Evolutionary conservation across 2,113 vertebrate species (phyloP).

Genomic region (Dipodomys ordii): DNA sequence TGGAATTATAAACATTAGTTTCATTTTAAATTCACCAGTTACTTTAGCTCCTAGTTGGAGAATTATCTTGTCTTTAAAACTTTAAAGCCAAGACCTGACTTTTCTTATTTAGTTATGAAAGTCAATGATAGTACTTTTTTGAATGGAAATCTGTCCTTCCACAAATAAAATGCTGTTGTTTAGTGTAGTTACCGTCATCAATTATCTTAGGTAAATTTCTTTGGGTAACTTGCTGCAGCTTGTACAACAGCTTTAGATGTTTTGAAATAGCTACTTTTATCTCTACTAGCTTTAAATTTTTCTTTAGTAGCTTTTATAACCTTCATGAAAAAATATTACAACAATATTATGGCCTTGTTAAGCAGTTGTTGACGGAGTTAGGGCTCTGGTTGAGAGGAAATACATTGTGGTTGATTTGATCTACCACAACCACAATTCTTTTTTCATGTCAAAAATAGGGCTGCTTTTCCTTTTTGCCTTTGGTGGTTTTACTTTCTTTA

Average conservation of each 20-base stretch:
- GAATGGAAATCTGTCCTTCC: not conserved
- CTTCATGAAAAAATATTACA: not conserved
- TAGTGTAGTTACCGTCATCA: no score
- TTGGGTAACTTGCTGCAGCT: not conserved
- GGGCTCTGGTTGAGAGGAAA: not conserved
- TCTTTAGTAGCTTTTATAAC: not conserved
- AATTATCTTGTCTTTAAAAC: not conserved
- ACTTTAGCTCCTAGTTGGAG: not conserved
- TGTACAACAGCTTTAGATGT: not conserved
- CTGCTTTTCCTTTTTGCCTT: not conserved
- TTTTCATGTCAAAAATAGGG: not conserved
- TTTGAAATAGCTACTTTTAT: not conserved
- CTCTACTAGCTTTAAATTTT: not conserved
- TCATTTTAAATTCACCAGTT: not conserved
- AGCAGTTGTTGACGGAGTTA: no score
- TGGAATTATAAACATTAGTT: not conserved
- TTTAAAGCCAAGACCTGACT: not conserved
- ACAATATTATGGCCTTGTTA: not conserved
- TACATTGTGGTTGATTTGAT: not conserved
- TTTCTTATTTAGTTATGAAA: not conserved
- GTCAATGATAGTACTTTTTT: not conserved
- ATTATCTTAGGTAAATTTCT: not conserved
- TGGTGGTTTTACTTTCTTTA: not conserved
- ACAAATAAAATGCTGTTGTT: not conserved
- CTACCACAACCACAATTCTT: not conserved